phyloP scores from a whole-genome alignment of 2,797 vertebrate species.

The Lophotriccus pileatus region DNA sequence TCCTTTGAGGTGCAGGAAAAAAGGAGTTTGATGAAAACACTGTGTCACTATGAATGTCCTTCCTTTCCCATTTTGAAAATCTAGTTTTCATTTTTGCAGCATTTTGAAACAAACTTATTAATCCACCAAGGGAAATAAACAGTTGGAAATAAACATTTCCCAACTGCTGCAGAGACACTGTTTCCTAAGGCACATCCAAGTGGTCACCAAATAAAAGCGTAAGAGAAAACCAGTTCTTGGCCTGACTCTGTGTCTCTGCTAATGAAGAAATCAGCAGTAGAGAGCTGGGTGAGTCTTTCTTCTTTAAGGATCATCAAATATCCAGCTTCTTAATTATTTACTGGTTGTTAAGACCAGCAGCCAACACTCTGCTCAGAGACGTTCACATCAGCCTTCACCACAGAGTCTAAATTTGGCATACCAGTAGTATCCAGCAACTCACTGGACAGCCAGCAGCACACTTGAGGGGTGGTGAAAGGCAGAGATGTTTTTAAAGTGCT shows the following conservation, averaged over 20 bases:
- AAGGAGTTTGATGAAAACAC: neutral
- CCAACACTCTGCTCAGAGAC: neutral
- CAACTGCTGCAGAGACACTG: constrained; percentile 21
- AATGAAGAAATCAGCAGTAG: constrained; percentile 42
- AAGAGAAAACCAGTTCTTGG: constrained; percentile 25
- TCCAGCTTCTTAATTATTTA: constrained; percentile 39
- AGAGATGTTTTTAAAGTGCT: neutral
- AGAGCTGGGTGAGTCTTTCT: constrained; percentile 23
- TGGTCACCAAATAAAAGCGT: constrained; percentile 22
- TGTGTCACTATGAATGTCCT: neutral
- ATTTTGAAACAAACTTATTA: constrained; percentile 57
- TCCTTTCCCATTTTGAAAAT: constrained; percentile 19
- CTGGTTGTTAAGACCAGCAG: constrained; percentile 12
- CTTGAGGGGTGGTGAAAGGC: neutral
- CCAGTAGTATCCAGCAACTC: neutral
- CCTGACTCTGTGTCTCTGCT: constrained; percentile 1
- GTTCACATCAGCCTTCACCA: neutral
- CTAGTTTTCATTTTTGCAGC: constrained; percentile 24
- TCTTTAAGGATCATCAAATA: constrained; percentile 17
- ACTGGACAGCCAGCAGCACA: neutral
- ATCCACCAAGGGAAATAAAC: constrained; percentile 54
- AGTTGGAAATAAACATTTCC: constrained; percentile 52
- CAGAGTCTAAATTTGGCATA: neutral
- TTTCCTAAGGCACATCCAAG: constrained; percentile 54
- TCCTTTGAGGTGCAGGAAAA: neutral